These are phyloP conservation scores for Calliopsis andreniformis DNA, from an alignment of 1,140 invertebrate genomes.

Conservation along the genomic window DNA sequence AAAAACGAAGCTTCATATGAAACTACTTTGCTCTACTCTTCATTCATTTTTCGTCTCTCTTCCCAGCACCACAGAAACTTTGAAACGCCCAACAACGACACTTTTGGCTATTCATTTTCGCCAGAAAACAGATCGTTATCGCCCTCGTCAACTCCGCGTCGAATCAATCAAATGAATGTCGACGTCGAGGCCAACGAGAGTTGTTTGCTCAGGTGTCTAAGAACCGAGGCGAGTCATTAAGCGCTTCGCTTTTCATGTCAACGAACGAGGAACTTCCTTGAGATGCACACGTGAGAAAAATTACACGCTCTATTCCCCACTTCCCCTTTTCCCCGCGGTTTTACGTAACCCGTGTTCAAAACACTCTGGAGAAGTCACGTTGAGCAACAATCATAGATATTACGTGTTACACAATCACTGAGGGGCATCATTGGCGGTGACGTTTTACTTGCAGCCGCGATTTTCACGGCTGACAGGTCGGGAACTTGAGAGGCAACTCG, in stretches of 20 bases:
- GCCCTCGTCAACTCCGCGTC: too few relatives aligned
- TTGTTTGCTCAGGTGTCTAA: not conserved
- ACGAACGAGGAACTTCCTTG: conserved; percentile 13
- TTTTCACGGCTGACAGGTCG: not conserved
- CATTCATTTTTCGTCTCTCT: too few relatives aligned
- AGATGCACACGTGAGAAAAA: conserved; percentile 2
- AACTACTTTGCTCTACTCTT: too few relatives aligned
- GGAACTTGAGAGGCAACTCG: too few relatives aligned
- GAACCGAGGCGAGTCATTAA: not conserved
- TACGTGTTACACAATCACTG: not conserved
- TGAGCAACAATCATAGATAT: not conserved
- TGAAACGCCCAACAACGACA: too few relatives aligned
- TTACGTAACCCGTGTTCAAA: not conserved
- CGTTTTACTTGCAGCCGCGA: not conserved
- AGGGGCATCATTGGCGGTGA: not conserved
- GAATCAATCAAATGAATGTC: too few relatives aligned
- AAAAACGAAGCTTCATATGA: too few relatives aligned
- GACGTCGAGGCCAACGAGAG: too few relatives aligned
- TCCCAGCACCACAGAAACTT: too few relatives aligned
- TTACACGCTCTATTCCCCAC: not conserved
- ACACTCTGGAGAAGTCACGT: not conserved
- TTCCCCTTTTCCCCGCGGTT: not conserved
- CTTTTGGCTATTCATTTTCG: too few relatives aligned
- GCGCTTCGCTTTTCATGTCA: not conserved
- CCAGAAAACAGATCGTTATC: too few relatives aligned